Conservation (phyloP, 35 echinoderm and acorn worm species). For the Heliocidaris erythrogramma region DNA sequence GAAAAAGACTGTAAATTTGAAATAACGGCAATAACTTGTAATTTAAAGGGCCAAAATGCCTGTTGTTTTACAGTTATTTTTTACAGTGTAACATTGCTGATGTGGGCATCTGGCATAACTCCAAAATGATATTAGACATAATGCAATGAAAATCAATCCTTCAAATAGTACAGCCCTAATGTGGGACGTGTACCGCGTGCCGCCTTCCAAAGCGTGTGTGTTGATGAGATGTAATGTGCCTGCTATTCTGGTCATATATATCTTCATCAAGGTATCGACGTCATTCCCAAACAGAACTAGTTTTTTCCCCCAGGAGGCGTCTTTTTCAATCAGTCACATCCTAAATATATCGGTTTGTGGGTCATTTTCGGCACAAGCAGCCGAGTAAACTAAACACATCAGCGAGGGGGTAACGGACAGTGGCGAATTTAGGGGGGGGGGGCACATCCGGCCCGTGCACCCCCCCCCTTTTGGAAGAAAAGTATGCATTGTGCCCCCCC, state of each 20-base stretch:
- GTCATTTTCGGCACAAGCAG: not conserved
- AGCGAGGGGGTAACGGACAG: not conserved
- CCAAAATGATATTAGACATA: not conserved
- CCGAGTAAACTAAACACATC: not conserved
- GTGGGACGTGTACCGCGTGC: not conserved
- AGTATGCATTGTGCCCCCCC: too few relatives aligned
- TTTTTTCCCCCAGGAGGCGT: not conserved
- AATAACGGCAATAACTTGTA: too few relatives aligned
- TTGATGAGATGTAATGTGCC: not conserved
- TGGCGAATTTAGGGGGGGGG: too few relatives aligned
- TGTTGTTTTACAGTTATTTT: too few relatives aligned
- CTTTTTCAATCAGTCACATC: not conserved
- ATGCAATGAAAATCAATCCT: not conserved
- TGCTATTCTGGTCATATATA: not conserved
- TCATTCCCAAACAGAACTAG: slow-evolving; percentile 8
- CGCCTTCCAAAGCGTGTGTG: not conserved
- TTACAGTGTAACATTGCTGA: too few relatives aligned
- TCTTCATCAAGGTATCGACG: not conserved
- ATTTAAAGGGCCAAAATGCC: too few relatives aligned
- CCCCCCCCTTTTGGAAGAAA: too few relatives aligned
- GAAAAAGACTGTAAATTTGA: too few relatives aligned
- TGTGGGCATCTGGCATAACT: not conserved
- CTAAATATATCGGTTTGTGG: slow-evolving; percentile 11
- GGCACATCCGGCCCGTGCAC: too few relatives aligned
- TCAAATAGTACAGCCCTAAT: not conserved